Conservation (phyloP, 2,797 vertebrate species). For the Erethizon dorsatum region DNA sequence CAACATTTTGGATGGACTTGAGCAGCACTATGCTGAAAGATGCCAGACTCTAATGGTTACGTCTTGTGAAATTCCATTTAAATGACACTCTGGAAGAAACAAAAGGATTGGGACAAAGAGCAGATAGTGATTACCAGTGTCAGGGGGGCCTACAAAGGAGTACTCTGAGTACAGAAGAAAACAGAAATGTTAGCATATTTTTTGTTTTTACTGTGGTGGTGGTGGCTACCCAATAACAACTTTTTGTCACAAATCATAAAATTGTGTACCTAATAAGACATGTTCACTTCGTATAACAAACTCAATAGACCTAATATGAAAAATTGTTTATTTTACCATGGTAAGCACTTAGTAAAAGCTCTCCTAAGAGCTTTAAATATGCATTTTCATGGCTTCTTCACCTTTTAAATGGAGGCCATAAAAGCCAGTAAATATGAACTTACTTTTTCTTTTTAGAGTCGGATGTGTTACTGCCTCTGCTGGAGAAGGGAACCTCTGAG, state of each 20-base stretch:
- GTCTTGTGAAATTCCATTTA: neutral
- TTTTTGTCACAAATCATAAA: constrained; percentile 18
- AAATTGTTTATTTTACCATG: neutral
- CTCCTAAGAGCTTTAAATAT: neutral
- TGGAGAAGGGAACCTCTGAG: neutral
- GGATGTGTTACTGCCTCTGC: neutral
- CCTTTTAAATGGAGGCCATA: neutral
- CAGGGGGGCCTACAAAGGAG: rapidly evolving
- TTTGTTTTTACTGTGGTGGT: neutral
- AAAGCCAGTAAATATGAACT: neutral
- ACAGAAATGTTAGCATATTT: neutral
- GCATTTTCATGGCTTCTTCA: neutral
- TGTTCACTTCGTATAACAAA: neutral
- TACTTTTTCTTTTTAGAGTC: neutral
- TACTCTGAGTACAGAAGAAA: neutral
- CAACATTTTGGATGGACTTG: neutral
- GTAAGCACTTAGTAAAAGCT: constrained; percentile 17
- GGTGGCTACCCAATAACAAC: neutral
- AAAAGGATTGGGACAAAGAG: neutral
- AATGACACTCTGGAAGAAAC: neutral
- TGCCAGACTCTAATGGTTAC: neutral
- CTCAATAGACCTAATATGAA: neutral
- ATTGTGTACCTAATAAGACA: neutral
- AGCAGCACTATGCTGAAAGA: neutral
- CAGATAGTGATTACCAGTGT: neutral